Conservation (phyloP, 2,113 vertebrate genomes). For the Varanus salvator region DNA sequence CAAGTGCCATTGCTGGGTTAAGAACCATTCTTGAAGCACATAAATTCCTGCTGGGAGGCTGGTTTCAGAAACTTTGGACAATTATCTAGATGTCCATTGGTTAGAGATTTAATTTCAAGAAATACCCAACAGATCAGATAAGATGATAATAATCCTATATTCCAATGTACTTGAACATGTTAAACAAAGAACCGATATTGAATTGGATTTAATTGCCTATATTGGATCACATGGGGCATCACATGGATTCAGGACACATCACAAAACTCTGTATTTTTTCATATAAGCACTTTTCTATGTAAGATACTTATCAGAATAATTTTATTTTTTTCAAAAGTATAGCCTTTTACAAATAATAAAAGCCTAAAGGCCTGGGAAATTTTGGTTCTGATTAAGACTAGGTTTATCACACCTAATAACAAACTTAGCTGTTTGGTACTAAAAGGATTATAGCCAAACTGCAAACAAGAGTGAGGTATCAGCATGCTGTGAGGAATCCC, state of each 20-base stretch:
- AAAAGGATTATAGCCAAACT: neutral
- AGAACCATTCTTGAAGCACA: neutral
- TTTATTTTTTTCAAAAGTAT: neutral
- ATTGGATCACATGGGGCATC: neutral
- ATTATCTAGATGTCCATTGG: neutral
- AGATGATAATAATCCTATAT: neutral
- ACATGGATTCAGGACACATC: neutral
- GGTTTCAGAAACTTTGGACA: neutral
- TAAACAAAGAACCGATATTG: neutral
- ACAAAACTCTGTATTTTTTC: neutral
- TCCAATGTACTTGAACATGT: neutral
- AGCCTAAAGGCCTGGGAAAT: neutral
- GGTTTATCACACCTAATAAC: neutral
- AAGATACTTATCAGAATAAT: neutral
- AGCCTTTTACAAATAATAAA: neutral
- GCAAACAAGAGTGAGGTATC: neutral
- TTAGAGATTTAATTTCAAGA: neutral
- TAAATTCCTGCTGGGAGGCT: neutral
- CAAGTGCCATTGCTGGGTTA: neutral
- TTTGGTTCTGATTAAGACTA: neutral
- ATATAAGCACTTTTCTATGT: neutral
- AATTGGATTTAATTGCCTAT: neutral
- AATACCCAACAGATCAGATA: neutral
- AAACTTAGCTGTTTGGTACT: neutral
- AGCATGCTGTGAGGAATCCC: neutral